phyloP scores from a whole-genome alignment of 2,888 invertebrate genomes.

The Drosophila rellima region DNA sequence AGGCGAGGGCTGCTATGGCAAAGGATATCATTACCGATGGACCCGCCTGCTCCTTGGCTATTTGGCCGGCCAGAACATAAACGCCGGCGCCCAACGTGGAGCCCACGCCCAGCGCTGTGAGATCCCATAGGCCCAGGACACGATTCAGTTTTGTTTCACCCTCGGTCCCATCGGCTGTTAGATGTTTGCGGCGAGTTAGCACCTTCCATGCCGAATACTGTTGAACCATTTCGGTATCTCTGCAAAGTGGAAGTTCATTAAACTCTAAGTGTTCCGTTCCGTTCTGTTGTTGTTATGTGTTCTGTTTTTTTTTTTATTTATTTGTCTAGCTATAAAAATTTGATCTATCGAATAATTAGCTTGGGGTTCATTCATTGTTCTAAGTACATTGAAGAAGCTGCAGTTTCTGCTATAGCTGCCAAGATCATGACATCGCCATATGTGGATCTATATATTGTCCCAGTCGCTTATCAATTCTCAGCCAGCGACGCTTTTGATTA shows the following conservation, averaged over 20 bases:
- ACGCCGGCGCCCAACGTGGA: slow-evolving; percentile 95
- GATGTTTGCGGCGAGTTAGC: slow-evolving; percentile 83
- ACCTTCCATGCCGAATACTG: slow-evolving; percentile 84
- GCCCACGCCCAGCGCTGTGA: slow-evolving; percentile 92
- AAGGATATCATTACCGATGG: slow-evolving; percentile 95
- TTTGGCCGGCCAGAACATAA: slow-evolving; percentile 93
- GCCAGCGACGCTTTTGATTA: slow-evolving; percentile 40
- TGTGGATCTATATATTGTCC: slow-evolving; percentile 22
- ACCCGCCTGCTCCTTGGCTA: slow-evolving; percentile 91
- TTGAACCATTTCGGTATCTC: slow-evolving; percentile 66
- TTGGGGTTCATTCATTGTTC: slow-evolving; percentile 43
- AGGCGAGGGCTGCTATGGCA: slow-evolving; percentile 94
- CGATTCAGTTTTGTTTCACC: slow-evolving; percentile 83
- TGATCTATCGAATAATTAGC: slow-evolving; percentile 24
- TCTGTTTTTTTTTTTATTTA: slow-evolving; percentile 1
- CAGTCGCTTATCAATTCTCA: slow-evolving; percentile 46
- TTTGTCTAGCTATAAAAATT: slow-evolving; percentile 19
- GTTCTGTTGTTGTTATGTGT: slow-evolving; percentile 4
- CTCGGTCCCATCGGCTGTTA: slow-evolving; percentile 73
- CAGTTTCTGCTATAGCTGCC: slow-evolving; percentile 31
- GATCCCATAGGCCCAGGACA: slow-evolving; percentile 87
- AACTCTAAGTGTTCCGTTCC: slow-evolving; percentile 37
- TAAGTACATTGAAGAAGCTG: slow-evolving; percentile 1
- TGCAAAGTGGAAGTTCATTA: slow-evolving; percentile 44
- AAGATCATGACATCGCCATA: slow-evolving; percentile 57